phyloP scores from a whole-genome alignment of 1,140 invertebrate species.

The Elymnias hypermnestra region DNA sequence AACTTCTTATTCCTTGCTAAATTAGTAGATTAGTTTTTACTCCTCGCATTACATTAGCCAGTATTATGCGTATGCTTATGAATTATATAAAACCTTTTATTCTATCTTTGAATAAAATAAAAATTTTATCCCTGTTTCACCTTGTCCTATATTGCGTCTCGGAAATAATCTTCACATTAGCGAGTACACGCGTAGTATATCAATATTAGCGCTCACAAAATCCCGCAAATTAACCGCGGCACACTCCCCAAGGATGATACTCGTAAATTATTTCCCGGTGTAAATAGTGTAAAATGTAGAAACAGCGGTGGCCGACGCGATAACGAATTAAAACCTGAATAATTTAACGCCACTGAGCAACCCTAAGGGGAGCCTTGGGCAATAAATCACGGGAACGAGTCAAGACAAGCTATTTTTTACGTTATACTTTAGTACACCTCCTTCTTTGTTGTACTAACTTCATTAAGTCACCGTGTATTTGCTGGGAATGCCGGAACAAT shows the following conservation, averaged over 20 bases:
- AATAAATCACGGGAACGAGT: constrained; percentile 64
- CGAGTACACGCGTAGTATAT: constrained; percentile 13
- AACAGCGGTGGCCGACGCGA: constrained; percentile 59
- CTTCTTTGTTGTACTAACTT: constrained; percentile 48
- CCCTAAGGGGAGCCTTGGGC: constrained; percentile 45
- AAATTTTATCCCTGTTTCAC: too few species aligned
- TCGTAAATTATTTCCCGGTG: constrained; percentile 61
- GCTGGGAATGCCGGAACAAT: constrained; percentile 56
- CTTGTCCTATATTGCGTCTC: neutral
- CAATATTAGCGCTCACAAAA: constrained; percentile 31
- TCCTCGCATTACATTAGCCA: too few species aligned
- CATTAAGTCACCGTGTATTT: constrained; percentile 40
- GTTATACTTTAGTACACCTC: constrained; percentile 68
- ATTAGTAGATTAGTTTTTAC: too few species aligned
- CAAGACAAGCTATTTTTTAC: constrained; percentile 66
- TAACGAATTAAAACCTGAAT: constrained; percentile 76
- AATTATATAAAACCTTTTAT: too few species aligned
- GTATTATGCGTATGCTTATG: too few species aligned
- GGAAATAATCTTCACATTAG: neutral
- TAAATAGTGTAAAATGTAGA: constrained; percentile 69
- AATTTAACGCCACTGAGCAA: constrained; percentile 69
- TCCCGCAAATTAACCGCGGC: constrained; percentile 36
- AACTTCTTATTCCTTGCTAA: too few species aligned
- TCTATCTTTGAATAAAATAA: too few species aligned
- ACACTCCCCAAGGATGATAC: constrained; percentile 34